A percentile compares a stretch with the other conserved stretches of the same genome.
These are phyloP conservation scores for Microctonus hyperodae DNA, from an alignment of 2,888 invertebrate genomes.

Conservation along the genomic window DNA sequence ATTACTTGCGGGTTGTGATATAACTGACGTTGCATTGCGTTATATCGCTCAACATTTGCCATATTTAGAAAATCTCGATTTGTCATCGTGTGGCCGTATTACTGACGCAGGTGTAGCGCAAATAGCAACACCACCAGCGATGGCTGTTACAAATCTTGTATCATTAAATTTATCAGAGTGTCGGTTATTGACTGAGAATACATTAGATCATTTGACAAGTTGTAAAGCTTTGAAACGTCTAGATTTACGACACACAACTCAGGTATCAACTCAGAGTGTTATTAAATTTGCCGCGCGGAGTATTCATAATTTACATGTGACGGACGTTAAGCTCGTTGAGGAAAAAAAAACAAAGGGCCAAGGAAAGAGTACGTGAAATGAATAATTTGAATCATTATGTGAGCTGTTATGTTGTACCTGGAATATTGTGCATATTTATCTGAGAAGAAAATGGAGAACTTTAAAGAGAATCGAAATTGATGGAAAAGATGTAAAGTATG, in stretches of 20 bases:
- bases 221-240: slow-evolving; percentile 77
- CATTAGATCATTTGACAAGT: slow-evolving; percentile 80
- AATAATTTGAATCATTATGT: slow-evolving; percentile 22
- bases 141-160: slow-evolving; percentile 69
- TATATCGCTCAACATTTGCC: slow-evolving; percentile 81
- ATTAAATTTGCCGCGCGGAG: slow-evolving; percentile 85
- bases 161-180: slow-evolving; percentile 84
- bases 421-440: slow-evolving; percentile 12
- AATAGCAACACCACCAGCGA: slow-evolving; percentile 77
- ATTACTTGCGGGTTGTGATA: slow-evolving; percentile 84
- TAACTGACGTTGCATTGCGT: slow-evolving; percentile 86
- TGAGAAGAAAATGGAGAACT: slow-evolving; percentile 11
- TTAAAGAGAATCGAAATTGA: not conserved
- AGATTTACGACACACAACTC: slow-evolving; percentile 81
- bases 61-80: slow-evolving; percentile 76
- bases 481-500: not conserved
- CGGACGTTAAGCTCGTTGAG: slow-evolving; percentile 80
- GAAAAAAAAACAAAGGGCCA: slow-evolving; percentile 49
- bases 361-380: slow-evolving; percentile 39
- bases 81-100: slow-evolving; percentile 86
- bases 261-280: slow-evolving; percentile 81
- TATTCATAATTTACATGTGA: slow-evolving; percentile 79
- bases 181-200: slow-evolving; percentile 80
- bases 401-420: slow-evolving; percentile 34
- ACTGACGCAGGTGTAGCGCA: slow-evolving; percentile 92